Evolutionary conservation across 2,888 invertebrate genomes (phyloP).

Genomic region (Scaptodrosophila latifasciaeformis): DNA sequence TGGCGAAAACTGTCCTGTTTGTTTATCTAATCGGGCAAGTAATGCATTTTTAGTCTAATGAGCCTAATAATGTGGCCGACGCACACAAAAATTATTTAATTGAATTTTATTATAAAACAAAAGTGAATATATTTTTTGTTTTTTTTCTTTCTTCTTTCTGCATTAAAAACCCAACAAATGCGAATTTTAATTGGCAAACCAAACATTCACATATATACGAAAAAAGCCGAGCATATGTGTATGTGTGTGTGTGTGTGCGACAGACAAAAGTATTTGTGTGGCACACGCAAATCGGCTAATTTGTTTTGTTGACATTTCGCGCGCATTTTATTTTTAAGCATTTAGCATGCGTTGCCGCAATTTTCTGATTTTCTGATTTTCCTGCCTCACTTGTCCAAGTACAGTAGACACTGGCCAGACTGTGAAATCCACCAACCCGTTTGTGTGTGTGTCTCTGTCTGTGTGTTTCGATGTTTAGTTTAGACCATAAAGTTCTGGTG

Average conservation of each 20-base stretch:
- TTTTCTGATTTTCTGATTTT: no score
- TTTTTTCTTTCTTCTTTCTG: not conserved
- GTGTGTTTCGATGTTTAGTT: slow-evolving; percentile 4
- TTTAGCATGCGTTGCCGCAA: slow-evolving; percentile 39
- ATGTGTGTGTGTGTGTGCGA: not conserved
- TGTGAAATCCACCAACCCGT: not conserved
- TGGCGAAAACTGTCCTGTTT: no score
- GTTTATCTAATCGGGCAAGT: slow-evolving; percentile 48
- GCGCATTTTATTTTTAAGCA: slow-evolving; percentile 66
- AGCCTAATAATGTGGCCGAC: slow-evolving; percentile 57
- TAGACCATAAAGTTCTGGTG: no score
- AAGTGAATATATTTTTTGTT: slow-evolving; percentile 14
- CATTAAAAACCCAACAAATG: slow-evolving; percentile 49
- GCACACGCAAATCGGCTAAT: not conserved
- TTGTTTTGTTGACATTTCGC: slow-evolving; percentile 64
- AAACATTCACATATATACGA: slow-evolving; percentile 4
- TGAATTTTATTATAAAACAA: slow-evolving; percentile 41
- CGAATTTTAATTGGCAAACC: slow-evolving; percentile 58
- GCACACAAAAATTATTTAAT: slow-evolving; percentile 46
- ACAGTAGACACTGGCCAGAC: not conserved
- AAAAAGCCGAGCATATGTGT: not conserved
- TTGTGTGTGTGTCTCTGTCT: slow-evolving; percentile 4
- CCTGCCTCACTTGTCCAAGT: no score
- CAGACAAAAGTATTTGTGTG: not conserved
- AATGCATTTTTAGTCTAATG: slow-evolving; percentile 43